These are phyloP conservation scores for Pollenia labialis DNA, from an alignment of 2,888 invertebrate species.

Conservation along the genomic window DNA sequence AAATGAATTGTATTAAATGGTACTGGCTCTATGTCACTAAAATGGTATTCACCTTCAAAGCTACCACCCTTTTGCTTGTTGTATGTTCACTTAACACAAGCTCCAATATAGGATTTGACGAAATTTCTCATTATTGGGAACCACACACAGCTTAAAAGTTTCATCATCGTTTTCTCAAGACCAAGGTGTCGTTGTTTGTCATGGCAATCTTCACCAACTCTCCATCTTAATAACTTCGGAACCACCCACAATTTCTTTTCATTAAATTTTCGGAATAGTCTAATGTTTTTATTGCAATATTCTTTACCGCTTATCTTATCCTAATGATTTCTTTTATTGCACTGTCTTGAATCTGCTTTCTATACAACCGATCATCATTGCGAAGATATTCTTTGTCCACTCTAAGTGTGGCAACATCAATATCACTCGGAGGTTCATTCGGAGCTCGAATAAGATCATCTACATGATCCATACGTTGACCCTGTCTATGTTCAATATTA, in stretches of 20 bases:
- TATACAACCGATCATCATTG: conserved; percentile 9
- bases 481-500: too few relatives aligned
- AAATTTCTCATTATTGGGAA: conserved; percentile 18
- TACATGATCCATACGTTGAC: conserved; percentile 17
- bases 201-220: conserved; percentile 19
- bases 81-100: too few relatives aligned
- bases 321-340: background rate
- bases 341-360: conserved; percentile 22
- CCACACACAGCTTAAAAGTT: conserved; percentile 20
- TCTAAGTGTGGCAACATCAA: conserved; percentile 24
- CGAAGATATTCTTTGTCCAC: conserved; percentile 3
- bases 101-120: conserved; percentile 5
- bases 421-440: conserved; percentile 16
- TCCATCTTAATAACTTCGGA: background rate
- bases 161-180: conserved; percentile 8
- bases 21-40: conserved; percentile 36
- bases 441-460: conserved; percentile 18
- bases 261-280: conserved; percentile 9
- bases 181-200: background rate
- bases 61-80: conserved; percentile 75
- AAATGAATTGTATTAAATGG: conserved; percentile 35
- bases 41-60: conserved; percentile 55
- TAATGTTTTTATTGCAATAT: background rate
- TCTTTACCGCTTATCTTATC: background rate
- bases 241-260: background rate